Evolutionary conservation across 2,797 vertebrate genomes (phyloP).

Genomic region (Selene dorsalis): DNA sequence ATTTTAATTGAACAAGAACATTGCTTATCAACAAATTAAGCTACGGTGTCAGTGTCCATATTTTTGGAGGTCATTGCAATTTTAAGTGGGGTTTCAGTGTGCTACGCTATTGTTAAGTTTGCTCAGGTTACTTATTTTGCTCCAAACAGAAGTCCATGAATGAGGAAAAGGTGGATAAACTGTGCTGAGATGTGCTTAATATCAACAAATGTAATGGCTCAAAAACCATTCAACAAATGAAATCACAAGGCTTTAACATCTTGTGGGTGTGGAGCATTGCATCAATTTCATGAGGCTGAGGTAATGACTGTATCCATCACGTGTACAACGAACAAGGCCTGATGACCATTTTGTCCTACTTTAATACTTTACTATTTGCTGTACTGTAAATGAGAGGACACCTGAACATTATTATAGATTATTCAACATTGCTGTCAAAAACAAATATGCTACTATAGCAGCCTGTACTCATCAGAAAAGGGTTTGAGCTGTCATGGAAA

Average conservation of each 20-base stretch:
- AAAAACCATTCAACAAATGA: conserved; percentile 52
- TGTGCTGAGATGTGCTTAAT: conserved; percentile 45
- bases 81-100: neutral
- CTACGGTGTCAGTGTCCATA: neutral
- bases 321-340: conserved; percentile 39
- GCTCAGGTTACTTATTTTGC: conserved; percentile 27
- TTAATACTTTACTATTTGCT: conserved; percentile 44
- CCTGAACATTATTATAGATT: neutral
- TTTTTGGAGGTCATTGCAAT: conserved; percentile 24
- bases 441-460: neutral
- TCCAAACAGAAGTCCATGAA: conserved; percentile 49
- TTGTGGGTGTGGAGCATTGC: conserved; percentile 72
- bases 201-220: conserved; percentile 58
- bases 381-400: neutral
- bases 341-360: conserved; percentile 71
- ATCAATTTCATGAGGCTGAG: conserved; percentile 71
- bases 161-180: conserved; percentile 48
- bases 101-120: conserved; percentile 9
- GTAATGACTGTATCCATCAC: conserved; percentile 81
- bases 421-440: neutral
- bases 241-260: conserved; percentile 59
- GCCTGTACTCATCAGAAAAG: neutral
- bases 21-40: neutral
- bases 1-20: neutral
- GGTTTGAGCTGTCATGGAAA: too few species aligned